Base-by-base conservation (phyloP, 2,888 invertebrate genomes). In the Lepidonotus clava region DNA sequence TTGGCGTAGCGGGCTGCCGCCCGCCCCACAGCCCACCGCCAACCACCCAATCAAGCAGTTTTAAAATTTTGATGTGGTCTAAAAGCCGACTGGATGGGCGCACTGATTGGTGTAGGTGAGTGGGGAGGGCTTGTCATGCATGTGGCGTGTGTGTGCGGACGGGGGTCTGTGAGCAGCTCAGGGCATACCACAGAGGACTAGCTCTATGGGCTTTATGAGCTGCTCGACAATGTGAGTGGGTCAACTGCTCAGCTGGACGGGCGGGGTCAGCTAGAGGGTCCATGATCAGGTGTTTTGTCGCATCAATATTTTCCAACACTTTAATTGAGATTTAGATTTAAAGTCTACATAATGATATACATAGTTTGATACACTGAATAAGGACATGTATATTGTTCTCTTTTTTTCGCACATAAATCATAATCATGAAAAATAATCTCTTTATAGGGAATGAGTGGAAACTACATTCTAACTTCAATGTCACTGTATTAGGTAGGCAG, bases 61-160 rank as follows among this genome's bases (percentile, higher is more conserved):
- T 51, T 80, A 46, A 80, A 80, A 80, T 28, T 80, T 80, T 80
- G 80, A 80, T 80, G 51, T 28, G 80, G 46, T 34, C 80, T 80
- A 80, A 80, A 80, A 80, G 80, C 80, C 80, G n/a, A 46, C 5
- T 80, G 80, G 80, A 80, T 80, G 41, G 51, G 80, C 6, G 32
- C 5, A 14, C 51, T 80, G 80, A 80, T 80, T 80, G 80, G 80
- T 32, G 28, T 41, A 80, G 80, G 51, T 80, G 51, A 80, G 80
- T 80, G 80, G 80, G 80, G 41, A 80, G 80, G 41, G 51, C 46
- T 80, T 80, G 80, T 80, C 80, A 80, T 80, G 80, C 80, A 80
- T 24, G 80, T 6, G 24, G 61, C 28, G 28, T 61, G 61, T 11
- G 61, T 61, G 28, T 18, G 61, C 28, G 11, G 24, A n/a, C 28